phyloP scores from a whole-genome alignment of 2,888 invertebrate species.

The Tipula confusa region DNA sequence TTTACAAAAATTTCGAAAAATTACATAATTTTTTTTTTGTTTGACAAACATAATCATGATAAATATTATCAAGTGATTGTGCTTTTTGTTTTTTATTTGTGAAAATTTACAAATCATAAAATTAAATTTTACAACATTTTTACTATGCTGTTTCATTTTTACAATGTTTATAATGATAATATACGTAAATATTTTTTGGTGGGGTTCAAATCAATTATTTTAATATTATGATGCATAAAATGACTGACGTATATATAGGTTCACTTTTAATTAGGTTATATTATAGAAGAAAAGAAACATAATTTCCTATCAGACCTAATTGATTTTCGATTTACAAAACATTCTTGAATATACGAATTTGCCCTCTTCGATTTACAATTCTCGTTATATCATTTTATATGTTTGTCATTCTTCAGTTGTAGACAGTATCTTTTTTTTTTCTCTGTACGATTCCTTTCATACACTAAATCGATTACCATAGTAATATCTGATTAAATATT shows the following conservation, averaged over 20 bases:
- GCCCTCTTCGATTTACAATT: neutral
- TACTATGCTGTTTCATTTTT: neutral
- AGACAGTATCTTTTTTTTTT: neutral
- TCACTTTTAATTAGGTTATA: neutral
- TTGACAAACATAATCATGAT: slow-evolving; percentile 3
- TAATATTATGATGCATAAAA: neutral
- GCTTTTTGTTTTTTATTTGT: neutral
- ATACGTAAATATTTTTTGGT: too few relatives aligned
- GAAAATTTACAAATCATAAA: neutral
- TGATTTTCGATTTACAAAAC: neutral
- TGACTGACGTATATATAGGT: neutral
- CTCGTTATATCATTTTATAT: neutral
- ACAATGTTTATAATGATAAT: neutral
- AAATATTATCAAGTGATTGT: neutral
- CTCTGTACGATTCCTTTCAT: neutral
- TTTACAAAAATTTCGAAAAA: neutral
- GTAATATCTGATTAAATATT: slow-evolving; percentile 4
- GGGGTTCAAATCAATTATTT: too few relatives aligned
- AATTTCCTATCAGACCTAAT: too few relatives aligned
- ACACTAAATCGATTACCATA: slow-evolving; percentile 20
- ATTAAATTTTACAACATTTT: neutral
- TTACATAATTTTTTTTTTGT: neutral
- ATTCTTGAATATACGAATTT: neutral
- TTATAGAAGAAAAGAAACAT: neutral
- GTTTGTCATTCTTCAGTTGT: neutral